Percentiles rank a stretch among this genome's conserved stretches.
These are phyloP conservation scores for Lepidostoma basale DNA, from an alignment of 1,140 invertebrate genomes.

Conservation along the genomic window DNA sequence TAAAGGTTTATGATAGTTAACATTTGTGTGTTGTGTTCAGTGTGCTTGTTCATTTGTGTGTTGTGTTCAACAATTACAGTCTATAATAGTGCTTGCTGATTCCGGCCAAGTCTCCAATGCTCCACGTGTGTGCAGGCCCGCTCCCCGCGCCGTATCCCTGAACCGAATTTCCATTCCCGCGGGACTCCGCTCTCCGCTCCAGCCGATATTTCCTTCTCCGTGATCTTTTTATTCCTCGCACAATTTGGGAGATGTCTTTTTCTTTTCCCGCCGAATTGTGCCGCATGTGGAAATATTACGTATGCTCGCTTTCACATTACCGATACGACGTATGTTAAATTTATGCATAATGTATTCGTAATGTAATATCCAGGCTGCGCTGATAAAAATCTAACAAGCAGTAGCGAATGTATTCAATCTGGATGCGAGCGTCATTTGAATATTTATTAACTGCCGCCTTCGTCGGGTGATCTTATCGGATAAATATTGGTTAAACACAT, in stretches of 20 bases:
- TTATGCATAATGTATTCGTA: conserved; percentile 30
- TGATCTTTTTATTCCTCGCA: conserved; percentile 22
- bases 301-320: conserved; percentile 26
- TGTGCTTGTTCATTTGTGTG: too few relatives aligned
- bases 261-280: conserved; percentile 1
- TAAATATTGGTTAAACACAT: conserved; percentile 23
- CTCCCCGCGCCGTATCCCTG: conserved; percentile 6
- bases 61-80: too few relatives aligned
- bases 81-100: too few relatives aligned
- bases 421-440: conserved; percentile 26
- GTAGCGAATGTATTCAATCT: conserved; percentile 29
- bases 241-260: conserved; percentile 25
- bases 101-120: too few relatives aligned
- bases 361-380: conserved; percentile 28
- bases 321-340: conserved; percentile 25
- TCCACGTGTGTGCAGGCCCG: too few relatives aligned
- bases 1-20: too few relatives aligned
- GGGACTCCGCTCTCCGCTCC: not conserved
- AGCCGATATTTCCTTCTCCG: conserved; percentile 2
- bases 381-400: conserved; percentile 31
- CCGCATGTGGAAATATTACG: conserved; percentile 25
- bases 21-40: too few relatives aligned
- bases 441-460: conserved; percentile 29
- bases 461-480: conserved; percentile 13
- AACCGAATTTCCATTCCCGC: conserved; percentile 14